Percentiles rank a stretch among this genome's conserved stretches.
These are phyloP conservation scores for Salmo trutta DNA, from an alignment of 2,797 vertebrate species.

Conservation along the genomic window DNA sequence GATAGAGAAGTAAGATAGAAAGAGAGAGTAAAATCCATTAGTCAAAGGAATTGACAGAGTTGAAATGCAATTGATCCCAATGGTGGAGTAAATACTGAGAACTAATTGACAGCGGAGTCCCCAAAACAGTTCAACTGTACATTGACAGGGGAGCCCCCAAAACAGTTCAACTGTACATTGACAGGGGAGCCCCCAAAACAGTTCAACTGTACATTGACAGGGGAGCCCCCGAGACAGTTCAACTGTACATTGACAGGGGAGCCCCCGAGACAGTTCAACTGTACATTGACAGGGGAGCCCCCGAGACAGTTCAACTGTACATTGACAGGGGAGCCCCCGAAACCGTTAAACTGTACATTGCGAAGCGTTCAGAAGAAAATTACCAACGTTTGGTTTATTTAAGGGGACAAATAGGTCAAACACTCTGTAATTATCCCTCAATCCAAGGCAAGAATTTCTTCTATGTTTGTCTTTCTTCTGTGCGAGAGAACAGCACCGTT, in stretches of 20 bases:
- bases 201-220: no score
- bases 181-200: no score
- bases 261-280: no score
- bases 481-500: conserved; percentile 64
- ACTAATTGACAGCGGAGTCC: neutral
- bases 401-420: conserved; percentile 71
- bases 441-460: no score
- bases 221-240: no score
- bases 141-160: no score
- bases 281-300: no score
- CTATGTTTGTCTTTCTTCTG: conserved; percentile 32
- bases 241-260: no score
- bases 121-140: no score
- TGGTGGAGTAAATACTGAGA: neutral
- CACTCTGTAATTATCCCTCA: conserved; percentile 65
- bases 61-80: neutral
- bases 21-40: neutral
- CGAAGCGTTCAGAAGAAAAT: conserved; percentile 52
- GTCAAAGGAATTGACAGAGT: neutral
- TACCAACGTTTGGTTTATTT: conserved; percentile 62
- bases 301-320: no score
- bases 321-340: neutral
- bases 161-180: no score
- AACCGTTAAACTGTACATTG: conserved; percentile 13
- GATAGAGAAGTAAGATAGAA: no score